Evolutionary conservation across 2,888 invertebrate species (phyloP), one percentile per base, ranked within the genome.

Genomic region (Arge pagana): DNA sequence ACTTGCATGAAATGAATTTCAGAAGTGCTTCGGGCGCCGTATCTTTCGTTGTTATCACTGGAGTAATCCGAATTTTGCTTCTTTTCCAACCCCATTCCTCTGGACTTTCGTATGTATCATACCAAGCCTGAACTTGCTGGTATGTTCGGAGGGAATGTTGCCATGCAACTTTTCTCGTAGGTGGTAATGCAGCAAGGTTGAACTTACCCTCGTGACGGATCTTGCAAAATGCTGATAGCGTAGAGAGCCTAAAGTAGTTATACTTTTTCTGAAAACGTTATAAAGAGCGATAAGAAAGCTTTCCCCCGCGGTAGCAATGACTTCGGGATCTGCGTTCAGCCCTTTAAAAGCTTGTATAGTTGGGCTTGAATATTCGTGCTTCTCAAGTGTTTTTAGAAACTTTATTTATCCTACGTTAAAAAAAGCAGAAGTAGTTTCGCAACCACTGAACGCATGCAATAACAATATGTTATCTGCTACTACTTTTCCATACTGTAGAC

Each of bases 401-500:
- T 39, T 23, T 3, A 13, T 39, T 39, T 39, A 23, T 11, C 39
- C 39, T 2, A 11, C 11, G 23, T 39, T 39, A 16, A 39, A 23
- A 13, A 39, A 3, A 23, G 39, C 11, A 5, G 39, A 39, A n/a
- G 39, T 21, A 13, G 49, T 31, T 21, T 53, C 53, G 31, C 53
- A 55, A 6, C 50, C 52, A 18, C 51, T 52, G 50, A 57, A 52
- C 3, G 52, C 48, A 45, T 57, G 52, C 18, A 49, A 11, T 4
- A 55, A 52, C 23, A 55, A 28, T 23, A 52, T 52, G 35, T 50
- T 31, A 13, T 55, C 26, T n/a, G 23, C 31, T 5, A 28, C 33
- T 41, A 13, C 8, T 49, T 37, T 18, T 11, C 11, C 39, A 30
- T 40, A 19, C 21, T 15, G 28, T 16, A 50, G 8, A 41, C 50